Base-by-base conservation (phyloP, 2,113 vertebrate genomes). In the Odocoileus virginianus region DNA sequence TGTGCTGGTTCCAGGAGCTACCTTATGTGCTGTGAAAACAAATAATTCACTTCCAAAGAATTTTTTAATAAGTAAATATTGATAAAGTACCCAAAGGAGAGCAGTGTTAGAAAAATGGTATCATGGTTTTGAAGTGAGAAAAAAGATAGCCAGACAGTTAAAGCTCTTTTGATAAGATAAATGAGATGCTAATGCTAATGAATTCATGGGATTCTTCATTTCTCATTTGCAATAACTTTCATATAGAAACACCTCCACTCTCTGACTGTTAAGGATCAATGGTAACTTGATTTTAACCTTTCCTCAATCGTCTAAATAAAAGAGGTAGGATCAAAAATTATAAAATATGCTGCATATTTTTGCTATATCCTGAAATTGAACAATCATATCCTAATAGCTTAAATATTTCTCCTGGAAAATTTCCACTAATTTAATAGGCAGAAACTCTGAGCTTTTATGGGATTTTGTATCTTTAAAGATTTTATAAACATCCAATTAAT, bases 261-360 rank as follows among this genome's bases (percentile, higher is more conserved):
- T 74, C 36, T 64, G 92, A 61, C 89, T 4, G 71, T 94, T 83
- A 97, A 98, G 25, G 61, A 83, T 71, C 97, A 97, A 98, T 74
- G 87, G 92, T 97, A 94, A 36, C 2, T 97, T 98, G 40, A 78
- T 84, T 89, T 96, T 97, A 92, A 55, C 45, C 90, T 96, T 28
- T 91, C 54, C 33, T 92, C 25, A 90, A 52, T 95, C 54, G 52
- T 97, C 8, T 84, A 97, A 94, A 97, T 97, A 97, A 87, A 33
- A 74, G 2, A 89, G 91, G 96, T 90, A 76, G 23, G 58, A 89
- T 88, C 98, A 98, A 93, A 71, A 96, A 98, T 95, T 97, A 64
- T 89, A 82, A 89, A 95, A 98, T 87, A 97, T 87, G 30, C 50
- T 92, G 7, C 10, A 60, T 79, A 87, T 94, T 95, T 97, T 96